phyloP scores from a whole-genome alignment of 2,797 vertebrate genomes.

The Xenops minutus region DNA sequence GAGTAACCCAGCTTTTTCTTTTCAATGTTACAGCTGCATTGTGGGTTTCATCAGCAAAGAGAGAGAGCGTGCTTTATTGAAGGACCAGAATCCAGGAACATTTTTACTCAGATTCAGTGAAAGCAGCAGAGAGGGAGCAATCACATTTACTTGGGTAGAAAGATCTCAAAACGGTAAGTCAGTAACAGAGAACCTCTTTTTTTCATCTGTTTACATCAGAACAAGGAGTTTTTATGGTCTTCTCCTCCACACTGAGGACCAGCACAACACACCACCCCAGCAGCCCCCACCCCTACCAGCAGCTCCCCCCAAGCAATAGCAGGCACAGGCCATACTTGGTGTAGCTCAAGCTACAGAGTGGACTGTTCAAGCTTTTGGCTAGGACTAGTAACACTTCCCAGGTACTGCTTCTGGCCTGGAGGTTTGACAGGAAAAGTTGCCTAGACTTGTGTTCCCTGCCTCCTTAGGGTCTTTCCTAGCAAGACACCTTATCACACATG shows the following conservation, averaged over 20 bases:
- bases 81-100: constrained; percentile 85
- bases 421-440: not conserved
- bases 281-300: not conserved
- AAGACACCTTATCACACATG: not conserved
- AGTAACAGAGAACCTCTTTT: not conserved
- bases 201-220: not conserved
- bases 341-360: not conserved
- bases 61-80: constrained; percentile 83
- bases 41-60: constrained; percentile 96
- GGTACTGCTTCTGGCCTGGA: not conserved
- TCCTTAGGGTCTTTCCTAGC: not conserved
- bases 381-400: not conserved
- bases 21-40: constrained; percentile 80
- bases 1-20: not conserved
- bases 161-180: constrained; percentile 71
- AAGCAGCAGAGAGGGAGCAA: constrained; percentile 91
- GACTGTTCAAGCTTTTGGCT: not conserved
- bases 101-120: constrained; percentile 96
- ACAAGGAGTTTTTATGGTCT: not conserved
- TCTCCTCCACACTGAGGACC: not conserved
- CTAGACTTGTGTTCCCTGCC: too few species aligned
- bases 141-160: constrained; percentile 94
- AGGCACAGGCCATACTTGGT: rapidly evolving
- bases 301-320: not conserved
- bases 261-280: not conserved